A percentile compares a stretch with the other conserved stretches of the same genome.
Evolutionary conservation across 2,797 vertebrate species (phyloP).

Genomic region (Brachyrhaphis roseni): DNA sequence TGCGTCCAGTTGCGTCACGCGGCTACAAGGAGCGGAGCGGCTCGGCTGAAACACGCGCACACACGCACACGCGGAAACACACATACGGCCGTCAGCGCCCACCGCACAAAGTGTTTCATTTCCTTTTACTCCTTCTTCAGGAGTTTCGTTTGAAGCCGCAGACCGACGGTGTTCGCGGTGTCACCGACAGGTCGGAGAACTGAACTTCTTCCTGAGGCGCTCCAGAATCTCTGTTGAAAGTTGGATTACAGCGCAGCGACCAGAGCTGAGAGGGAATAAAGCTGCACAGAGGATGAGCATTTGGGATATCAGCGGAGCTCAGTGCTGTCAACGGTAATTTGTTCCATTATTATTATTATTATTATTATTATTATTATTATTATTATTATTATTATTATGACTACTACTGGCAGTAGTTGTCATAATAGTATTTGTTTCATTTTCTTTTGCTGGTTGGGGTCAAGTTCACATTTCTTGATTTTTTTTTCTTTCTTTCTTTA

Average conservation of each 20-base stretch:
- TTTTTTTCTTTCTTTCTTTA: not conserved
- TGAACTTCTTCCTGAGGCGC: constrained; percentile 3
- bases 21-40: constrained; percentile 49
- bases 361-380: not conserved
- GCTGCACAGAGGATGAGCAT: constrained; percentile 63
- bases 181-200: constrained; percentile 11
- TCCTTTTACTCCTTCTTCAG: not conserved
- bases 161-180: not conserved
- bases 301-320: constrained; percentile 42
- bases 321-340: constrained; percentile 58
- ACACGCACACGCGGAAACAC: constrained; percentile 4
- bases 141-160: not conserved
- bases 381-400: not conserved
- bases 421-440: not conserved
- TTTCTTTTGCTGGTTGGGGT: constrained; percentile 4
- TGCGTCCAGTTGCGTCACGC: constrained; percentile 52
- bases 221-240: constrained; percentile 52
- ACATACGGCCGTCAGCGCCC: constrained; percentile 6
- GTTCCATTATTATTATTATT: not conserved
- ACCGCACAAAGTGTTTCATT: not conserved
- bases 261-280: constrained; percentile 43
- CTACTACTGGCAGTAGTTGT: not conserved
- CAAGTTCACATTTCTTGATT: constrained; percentile 14
- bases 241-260: constrained; percentile 65
- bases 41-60: constrained; percentile 26